These are phyloP conservation scores for Endotricha flammealis DNA, from an alignment of 2,888 invertebrate genomes.

Conservation along the genomic window DNA sequence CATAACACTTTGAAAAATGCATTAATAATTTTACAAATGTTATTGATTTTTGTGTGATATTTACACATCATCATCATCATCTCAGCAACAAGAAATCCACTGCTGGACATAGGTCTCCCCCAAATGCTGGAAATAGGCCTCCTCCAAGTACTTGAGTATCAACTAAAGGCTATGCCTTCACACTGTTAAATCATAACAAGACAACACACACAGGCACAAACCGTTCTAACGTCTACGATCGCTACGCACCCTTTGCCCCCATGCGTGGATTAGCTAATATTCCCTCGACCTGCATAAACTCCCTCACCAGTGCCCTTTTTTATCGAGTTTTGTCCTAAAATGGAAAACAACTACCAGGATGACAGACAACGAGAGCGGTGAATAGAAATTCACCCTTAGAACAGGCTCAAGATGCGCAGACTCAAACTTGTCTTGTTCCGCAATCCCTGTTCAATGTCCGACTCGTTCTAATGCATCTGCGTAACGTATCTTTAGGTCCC, in stretches of 20 bases:
- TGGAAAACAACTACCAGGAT: conserved; percentile 76
- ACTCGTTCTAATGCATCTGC: conserved; percentile 57
- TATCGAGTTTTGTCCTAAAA: conserved; percentile 78
- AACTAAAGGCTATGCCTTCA: too few relatives aligned
- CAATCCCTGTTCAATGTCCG: conserved; percentile 44
- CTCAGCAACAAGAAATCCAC: too few relatives aligned
- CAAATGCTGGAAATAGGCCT: too few relatives aligned
- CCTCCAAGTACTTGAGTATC: too few relatives aligned
- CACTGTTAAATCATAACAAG: not conserved
- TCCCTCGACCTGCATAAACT: conserved; percentile 28
- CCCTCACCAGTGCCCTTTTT: conserved; percentile 66
- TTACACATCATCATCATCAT: too few relatives aligned
- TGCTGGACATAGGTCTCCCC: too few relatives aligned
- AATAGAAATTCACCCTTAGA: conserved; percentile 60
- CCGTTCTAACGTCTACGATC: conserved; percentile 1
- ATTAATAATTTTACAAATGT: too few relatives aligned
- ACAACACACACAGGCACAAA: not conserved
- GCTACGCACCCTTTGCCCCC: conserved; percentile 52
- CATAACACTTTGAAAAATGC: too few relatives aligned
- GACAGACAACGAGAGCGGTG: conserved; percentile 46
- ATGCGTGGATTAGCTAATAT: conserved; percentile 36
- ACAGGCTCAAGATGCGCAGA: conserved; percentile 66
- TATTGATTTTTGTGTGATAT: too few relatives aligned
- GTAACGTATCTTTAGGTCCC: conserved; percentile 33
- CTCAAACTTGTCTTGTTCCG: conserved; percentile 58